These are phyloP conservation scores for Etheostoma cragini DNA, from an alignment of 2,113 vertebrate genomes.

Conservation along the genomic window DNA sequence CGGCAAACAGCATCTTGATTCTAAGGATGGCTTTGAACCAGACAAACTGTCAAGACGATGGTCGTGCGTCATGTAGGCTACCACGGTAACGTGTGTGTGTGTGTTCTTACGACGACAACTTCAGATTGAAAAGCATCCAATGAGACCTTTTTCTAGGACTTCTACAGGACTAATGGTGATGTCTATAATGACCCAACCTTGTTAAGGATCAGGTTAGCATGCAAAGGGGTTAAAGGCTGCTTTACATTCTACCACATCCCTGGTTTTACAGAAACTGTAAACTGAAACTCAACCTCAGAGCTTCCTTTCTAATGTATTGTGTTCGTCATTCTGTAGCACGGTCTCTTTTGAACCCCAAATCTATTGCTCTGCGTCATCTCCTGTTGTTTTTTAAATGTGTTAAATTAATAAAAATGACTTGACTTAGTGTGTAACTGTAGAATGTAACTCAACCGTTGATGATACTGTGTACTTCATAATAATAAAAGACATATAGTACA, in stretches of 20 bases:
- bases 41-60: conserved; percentile 25
- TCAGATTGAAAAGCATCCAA: not conserved
- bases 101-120: not conserved
- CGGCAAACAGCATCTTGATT: conserved; percentile 35
- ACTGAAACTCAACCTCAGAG: conserved; percentile 11
- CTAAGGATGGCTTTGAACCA: conserved; percentile 21
- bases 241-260: not conserved
- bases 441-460: not conserved
- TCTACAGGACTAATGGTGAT: not conserved
- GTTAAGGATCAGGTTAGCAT: not conserved
- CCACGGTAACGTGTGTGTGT: conserved; percentile 15
- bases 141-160: not conserved
- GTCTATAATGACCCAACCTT: not conserved
- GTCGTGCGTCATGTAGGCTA: conserved; percentile 18
- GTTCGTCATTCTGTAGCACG: not conserved
- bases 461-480: not conserved
- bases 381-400: no score
- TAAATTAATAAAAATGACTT: no score
- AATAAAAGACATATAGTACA: not conserved
- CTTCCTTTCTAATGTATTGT: not conserved
- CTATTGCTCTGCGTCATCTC: no score
- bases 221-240: not conserved
- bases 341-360: not conserved
- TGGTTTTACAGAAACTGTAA: not conserved
- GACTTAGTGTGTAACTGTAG: not conserved